Evolutionary conservation across 2,888 invertebrate genomes (phyloP).

Genomic region (Pristionchus maxplancki): DNA sequence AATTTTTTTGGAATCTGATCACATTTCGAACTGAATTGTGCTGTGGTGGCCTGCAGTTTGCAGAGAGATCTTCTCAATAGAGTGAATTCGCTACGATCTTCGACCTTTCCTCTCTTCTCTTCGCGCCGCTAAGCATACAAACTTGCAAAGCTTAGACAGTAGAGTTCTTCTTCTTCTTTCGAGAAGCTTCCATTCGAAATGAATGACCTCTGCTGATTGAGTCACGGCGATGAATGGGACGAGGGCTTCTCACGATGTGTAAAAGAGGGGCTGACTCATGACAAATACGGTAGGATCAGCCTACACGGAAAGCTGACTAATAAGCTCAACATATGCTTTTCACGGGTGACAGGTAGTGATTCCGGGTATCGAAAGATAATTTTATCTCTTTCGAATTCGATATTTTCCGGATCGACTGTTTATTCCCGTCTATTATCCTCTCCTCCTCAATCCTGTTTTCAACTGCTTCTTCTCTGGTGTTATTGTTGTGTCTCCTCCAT

Average conservation of each 20-base stretch:
- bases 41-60: not conserved
- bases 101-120: not conserved
- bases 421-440: not conserved
- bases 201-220: constrained; percentile 11
- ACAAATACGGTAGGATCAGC: not conserved
- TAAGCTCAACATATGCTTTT: too few relatives aligned
- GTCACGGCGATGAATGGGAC: not conserved
- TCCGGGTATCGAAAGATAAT: too few relatives aligned
- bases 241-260: not conserved
- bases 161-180: not conserved
- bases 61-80: not conserved
- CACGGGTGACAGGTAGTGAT: too few relatives aligned
- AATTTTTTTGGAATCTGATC: not conserved
- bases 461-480: constrained; percentile 34
- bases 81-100: not conserved
- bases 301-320: not conserved
- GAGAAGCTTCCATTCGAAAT: not conserved
- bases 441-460: constrained; percentile 19
- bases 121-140: constrained; percentile 35
- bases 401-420: not conserved
- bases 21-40: not conserved
- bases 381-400: not conserved
- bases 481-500: not conserved
- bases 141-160: constrained; percentile 36
- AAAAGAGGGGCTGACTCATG: constrained; percentile 7